phyloP scores from a whole-genome alignment of 2,888 invertebrate species.

The Mimachlamys varia region DNA sequence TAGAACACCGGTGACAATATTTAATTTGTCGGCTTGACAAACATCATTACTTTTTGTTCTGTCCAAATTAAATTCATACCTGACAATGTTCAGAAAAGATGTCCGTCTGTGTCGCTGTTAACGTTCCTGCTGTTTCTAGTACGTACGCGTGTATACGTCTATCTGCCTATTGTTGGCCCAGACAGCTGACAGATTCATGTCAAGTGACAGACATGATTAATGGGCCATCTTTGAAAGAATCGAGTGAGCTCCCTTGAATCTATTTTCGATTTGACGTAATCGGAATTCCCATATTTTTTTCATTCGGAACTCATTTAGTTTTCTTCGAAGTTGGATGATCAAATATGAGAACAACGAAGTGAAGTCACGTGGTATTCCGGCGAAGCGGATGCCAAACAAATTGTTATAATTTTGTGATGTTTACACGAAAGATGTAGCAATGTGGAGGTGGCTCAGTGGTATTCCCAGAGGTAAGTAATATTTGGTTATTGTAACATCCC shows the following conservation, averaged over 20 bases:
- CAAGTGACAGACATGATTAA: neutral
- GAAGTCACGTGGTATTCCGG: neutral
- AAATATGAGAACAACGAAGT: neutral
- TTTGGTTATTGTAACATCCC: neutral
- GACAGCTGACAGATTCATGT: slow-evolving; percentile 14
- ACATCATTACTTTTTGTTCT: no score
- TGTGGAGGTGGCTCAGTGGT: slow-evolving; percentile 70
- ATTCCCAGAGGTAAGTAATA: slow-evolving; percentile 67
- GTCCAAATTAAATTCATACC: no score
- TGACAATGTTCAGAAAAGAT: no score
- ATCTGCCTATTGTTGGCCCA: neutral
- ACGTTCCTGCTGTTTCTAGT: no score
- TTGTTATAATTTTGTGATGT: neutral
- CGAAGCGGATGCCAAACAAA: neutral
- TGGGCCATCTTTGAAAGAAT: neutral
- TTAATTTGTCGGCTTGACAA: no score
- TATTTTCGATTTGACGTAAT: slow-evolving; percentile 42
- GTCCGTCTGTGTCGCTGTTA: no score
- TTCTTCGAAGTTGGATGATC: neutral
- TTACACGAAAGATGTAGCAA: slow-evolving; percentile 40
- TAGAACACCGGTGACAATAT: neutral
- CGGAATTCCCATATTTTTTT: slow-evolving; percentile 35
- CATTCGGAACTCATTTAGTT: neutral
- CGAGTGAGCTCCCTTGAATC: slow-evolving; percentile 37
- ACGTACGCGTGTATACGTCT: no score